phyloP scores from a whole-genome alignment of 2,888 invertebrate species.

The Gisinianus flammeolus region DNA sequence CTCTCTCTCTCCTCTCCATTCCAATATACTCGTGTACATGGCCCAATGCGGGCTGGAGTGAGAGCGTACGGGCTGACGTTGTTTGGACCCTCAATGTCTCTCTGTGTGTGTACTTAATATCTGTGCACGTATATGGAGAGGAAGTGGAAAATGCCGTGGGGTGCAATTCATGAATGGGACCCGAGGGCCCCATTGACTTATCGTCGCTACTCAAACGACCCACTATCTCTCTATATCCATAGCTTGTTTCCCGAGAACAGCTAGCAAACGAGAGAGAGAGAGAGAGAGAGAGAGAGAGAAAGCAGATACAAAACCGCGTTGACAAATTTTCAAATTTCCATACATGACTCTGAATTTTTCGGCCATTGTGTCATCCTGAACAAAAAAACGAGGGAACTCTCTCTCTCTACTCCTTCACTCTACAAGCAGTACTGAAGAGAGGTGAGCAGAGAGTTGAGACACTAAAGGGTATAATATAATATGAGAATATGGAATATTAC shows the following conservation, averaged over 20 bases:
- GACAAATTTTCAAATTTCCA: slow-evolving; percentile 50
- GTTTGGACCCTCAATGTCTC: too few species aligned
- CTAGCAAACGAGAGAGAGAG: background rate
- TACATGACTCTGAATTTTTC: slow-evolving; percentile 8
- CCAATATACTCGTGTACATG: too few species aligned
- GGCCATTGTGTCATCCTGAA: background rate
- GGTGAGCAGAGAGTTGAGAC: too few species aligned
- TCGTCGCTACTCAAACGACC: slow-evolving; percentile 27
- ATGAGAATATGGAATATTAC: too few species aligned
- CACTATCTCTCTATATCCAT: background rate
- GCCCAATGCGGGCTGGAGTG: background rate
- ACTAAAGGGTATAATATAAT: too few species aligned
- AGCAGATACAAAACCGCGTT: slow-evolving; percentile 29
- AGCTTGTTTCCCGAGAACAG: background rate
- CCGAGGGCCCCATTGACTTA: slow-evolving; percentile 57
- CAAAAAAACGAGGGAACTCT: background rate
- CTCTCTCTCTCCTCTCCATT: too few species aligned
- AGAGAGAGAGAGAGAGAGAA: background rate
- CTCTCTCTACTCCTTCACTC: background rate
- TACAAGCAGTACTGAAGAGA: too few species aligned
- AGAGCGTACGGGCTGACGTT: background rate
- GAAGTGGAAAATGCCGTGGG: slow-evolving; percentile 54
- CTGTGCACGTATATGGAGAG: background rate
- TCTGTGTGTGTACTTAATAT: too few species aligned
- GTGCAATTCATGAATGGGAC: slow-evolving; percentile 59